Base-by-base conservation (phyloP, 23 tunicate genomes). In the Ciona savignyi region DNA sequence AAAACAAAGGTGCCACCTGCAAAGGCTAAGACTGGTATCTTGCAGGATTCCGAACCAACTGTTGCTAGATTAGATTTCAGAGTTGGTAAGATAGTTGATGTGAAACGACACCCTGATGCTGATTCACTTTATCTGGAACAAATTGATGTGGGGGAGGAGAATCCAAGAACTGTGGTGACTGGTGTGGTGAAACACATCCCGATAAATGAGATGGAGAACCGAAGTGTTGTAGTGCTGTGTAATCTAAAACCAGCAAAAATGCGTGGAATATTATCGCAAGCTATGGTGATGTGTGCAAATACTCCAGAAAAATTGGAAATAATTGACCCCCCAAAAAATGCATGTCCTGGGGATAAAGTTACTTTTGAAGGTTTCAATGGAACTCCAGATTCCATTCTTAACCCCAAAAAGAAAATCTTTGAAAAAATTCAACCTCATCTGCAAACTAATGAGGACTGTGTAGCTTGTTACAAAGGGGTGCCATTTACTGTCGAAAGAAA, bases 211-310 rank as follows among this genome's bases (percentile, higher is more conserved):
- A 93, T 93, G 98, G 77, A 86, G 71, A 78, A 86, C 66, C 75
- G 98, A 60, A 86, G 81, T 87, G 98, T 93, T 1, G 68, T 93
- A 1, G 74, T 86, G 1, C 74, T 93, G 89, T 87, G 93, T 77
- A 93, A 93, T 70, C 64, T 93, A 27, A 93, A 93, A 35, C 98
- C 98, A 0, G 88, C 77, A 23, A 93, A 93, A 67, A 86, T 93
- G 88, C 76, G 98, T 25, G 98, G 98, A 0, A 82, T 85, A 23
- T 72, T 93, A 2, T 85, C 98, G 3, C 93, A 93, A 75, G 98
- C 88, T 21, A 93, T 93, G 98, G 93, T 93, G 68, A 93, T 93
- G 98, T 93, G 98, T 78, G 76, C 93, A 20, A 63, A 76, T 30
- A 60, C 77, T 34, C 71, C 78, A 35, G 98, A 81, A 51, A 78